Conservation (phyloP, 2,113 vertebrate genomes). For the Stigmatopora nigra region DNA sequence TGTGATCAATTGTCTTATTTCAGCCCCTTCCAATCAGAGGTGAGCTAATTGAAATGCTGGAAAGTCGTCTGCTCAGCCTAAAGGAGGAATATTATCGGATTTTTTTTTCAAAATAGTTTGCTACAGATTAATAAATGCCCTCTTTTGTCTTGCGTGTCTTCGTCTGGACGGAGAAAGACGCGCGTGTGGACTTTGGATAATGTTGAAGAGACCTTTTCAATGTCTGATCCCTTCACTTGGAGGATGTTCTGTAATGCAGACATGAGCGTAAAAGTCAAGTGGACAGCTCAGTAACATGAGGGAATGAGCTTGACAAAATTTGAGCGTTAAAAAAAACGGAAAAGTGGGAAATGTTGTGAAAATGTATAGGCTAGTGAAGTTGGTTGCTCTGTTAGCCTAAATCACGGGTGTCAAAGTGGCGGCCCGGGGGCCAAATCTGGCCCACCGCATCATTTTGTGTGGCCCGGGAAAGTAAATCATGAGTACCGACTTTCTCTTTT, state of each 20-base stretch:
- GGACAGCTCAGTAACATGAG: constrained; percentile 75
- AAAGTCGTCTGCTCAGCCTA: constrained; percentile 39
- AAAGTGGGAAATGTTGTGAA: no score
- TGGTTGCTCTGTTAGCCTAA: no score
- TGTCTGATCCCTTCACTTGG: constrained; percentile 84
- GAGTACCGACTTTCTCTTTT: no score
- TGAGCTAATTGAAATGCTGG: constrained; percentile 61
- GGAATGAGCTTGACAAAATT: constrained; percentile 15
- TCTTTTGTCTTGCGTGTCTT: constrained; percentile 20
- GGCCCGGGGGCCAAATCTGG: no score
- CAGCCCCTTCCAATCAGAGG: constrained; percentile 65
- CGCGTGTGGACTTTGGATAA: constrained; percentile 81
- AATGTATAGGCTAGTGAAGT: no score
- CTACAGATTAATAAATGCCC: constrained; percentile 26
- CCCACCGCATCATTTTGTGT: no score
- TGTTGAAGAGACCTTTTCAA: constrained; percentile 98
- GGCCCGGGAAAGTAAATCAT: no score
- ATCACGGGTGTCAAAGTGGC: no score
- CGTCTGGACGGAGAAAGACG: constrained; percentile 76
- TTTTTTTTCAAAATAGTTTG: constrained; percentile 39
- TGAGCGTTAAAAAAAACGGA: no score
- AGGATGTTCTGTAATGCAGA: constrained; percentile 95
- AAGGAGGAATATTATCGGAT: constrained; percentile 41
- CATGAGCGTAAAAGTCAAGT: constrained; percentile 81
- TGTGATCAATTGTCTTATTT: constrained; percentile 64